These are phyloP conservation scores for Congeria kusceri DNA, from an alignment of 2,888 invertebrate species.

Conservation along the genomic window DNA sequence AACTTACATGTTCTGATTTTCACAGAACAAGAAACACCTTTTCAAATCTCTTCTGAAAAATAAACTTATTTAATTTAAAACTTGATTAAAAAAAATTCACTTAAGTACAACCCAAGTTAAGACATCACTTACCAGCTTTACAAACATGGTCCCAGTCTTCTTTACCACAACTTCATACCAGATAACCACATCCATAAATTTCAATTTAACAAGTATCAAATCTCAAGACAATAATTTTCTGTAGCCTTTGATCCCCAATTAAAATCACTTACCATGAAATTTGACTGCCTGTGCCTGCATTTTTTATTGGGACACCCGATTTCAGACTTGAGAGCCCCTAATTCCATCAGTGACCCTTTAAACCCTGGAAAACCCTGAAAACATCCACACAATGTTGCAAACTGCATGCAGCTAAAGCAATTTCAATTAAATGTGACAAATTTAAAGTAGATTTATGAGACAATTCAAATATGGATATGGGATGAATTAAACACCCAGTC, in stretches of 20 bases:
- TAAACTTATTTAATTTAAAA: too few species aligned
- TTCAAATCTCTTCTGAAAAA: too few species aligned
- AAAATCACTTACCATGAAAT: slow-evolving; percentile 52
- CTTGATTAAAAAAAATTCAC: too few species aligned
- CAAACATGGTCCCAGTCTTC: too few species aligned
- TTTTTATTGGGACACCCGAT: slow-evolving; percentile 38
- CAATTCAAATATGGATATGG: slow-evolving; percentile 25
- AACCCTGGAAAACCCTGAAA: too few species aligned
- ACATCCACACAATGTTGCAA: slow-evolving; percentile 25
- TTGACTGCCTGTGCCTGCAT: slow-evolving; percentile 48
- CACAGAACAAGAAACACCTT: too few species aligned
- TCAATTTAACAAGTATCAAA: slow-evolving; percentile 3
- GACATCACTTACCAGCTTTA: too few species aligned
- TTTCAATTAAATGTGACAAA: slow-evolving; percentile 62
- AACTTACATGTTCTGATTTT: too few species aligned
- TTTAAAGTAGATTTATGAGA: slow-evolving; percentile 56
- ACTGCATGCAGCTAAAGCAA: slow-evolving; percentile 32
- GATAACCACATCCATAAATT: slow-evolving; percentile 2
- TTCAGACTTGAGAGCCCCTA: not conserved
- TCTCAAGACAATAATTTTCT: slow-evolving; percentile 6
- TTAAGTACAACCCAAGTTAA: too few species aligned
- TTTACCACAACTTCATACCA: too few species aligned
- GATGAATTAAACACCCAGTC: too few species aligned
- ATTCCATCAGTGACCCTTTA: slow-evolving; percentile 17
- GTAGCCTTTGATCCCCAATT: slow-evolving; percentile 39